A percentile compares a stretch with the other conserved stretches of the same genome.
Conservation (phyloP, 1,140 invertebrate species). For the Drosophila asahinai region DNA sequence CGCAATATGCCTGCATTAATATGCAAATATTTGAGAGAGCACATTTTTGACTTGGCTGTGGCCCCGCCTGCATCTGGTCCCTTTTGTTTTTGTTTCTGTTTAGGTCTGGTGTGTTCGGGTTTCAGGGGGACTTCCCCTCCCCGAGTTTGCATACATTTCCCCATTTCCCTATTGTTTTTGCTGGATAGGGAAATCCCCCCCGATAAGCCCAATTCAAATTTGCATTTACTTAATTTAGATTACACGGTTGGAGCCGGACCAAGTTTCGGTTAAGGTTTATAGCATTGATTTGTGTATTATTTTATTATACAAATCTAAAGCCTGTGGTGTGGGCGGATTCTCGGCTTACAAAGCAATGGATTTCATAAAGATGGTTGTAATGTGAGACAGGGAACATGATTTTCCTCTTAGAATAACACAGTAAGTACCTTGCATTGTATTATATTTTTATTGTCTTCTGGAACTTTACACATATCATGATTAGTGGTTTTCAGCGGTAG, state of each 20-base stretch:
- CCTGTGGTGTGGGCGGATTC: neutral
- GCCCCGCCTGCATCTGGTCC: slow-evolving; percentile 19
- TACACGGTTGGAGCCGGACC: neutral
- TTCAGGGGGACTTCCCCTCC: neutral
- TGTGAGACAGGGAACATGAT: neutral
- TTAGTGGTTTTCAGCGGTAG: neutral
- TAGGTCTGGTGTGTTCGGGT: slow-evolving; percentile 4
- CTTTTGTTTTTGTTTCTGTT: slow-evolving; percentile 5
- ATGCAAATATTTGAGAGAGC: slow-evolving; percentile 71
- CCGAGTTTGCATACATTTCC: slow-evolving; percentile 17
- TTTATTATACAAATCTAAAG: neutral
- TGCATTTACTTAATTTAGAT: slow-evolving; percentile 58
- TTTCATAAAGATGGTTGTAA: slow-evolving; percentile 1
- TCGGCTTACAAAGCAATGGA: neutral
- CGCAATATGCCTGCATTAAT: slow-evolving; percentile 68
- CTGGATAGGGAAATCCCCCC: slow-evolving; percentile 3
- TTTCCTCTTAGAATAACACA: neutral
- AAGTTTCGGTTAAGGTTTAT: neutral
- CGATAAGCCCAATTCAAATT: slow-evolving; percentile 49
- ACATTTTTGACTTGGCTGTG: slow-evolving; percentile 57
- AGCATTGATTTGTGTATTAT: slow-evolving; percentile 17
- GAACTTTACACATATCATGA: neutral
- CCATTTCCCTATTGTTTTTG: slow-evolving; percentile 16
- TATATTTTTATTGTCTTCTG: neutral
- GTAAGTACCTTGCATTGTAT: neutral